Percentiles rank a stretch among this genome's conserved stretches.
These are phyloP conservation scores for Cheumatopsyche charites DNA, from an alignment of 1,140 invertebrate genomes.

Conservation along the genomic window DNA sequence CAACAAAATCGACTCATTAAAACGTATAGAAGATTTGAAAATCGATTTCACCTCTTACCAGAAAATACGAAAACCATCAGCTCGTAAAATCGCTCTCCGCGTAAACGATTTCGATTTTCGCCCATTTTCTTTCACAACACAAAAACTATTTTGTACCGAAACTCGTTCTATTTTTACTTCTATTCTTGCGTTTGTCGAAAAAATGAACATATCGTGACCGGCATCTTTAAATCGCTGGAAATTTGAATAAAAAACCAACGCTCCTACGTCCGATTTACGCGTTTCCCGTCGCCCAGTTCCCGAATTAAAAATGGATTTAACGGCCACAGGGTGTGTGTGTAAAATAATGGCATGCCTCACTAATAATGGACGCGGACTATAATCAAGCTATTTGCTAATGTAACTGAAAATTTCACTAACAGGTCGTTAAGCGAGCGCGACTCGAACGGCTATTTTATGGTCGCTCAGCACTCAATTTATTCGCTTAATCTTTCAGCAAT, in stretches of 20 bases:
- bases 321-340: too few relatives aligned
- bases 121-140: background rate
- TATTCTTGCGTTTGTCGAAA: background rate
- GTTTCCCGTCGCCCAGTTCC: background rate
- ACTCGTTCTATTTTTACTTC: too few relatives aligned
- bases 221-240: conserved; percentile 22
- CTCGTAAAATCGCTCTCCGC: too few relatives aligned
- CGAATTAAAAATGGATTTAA: conserved; percentile 20
- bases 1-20: too few relatives aligned
- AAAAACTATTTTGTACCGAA: background rate
- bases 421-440: conserved; percentile 9
- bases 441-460: conserved; percentile 7
- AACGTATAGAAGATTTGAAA: too few relatives aligned
- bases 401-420: conserved; percentile 29
- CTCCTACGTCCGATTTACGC: background rate
- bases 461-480: conserved; percentile 14
- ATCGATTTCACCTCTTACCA: too few relatives aligned
- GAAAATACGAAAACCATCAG: too few relatives aligned
- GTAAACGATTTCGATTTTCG: background rate
- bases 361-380: conserved; percentile 7
- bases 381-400: conserved; percentile 29
- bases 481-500: conserved; percentile 16
- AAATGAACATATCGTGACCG: conserved; percentile 20
- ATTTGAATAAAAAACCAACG: conserved; percentile 11
- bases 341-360: background rate